Evolutionary conservation across 2,113 vertebrate species (phyloP).

Genomic region (Nesoenas mayeri): DNA sequence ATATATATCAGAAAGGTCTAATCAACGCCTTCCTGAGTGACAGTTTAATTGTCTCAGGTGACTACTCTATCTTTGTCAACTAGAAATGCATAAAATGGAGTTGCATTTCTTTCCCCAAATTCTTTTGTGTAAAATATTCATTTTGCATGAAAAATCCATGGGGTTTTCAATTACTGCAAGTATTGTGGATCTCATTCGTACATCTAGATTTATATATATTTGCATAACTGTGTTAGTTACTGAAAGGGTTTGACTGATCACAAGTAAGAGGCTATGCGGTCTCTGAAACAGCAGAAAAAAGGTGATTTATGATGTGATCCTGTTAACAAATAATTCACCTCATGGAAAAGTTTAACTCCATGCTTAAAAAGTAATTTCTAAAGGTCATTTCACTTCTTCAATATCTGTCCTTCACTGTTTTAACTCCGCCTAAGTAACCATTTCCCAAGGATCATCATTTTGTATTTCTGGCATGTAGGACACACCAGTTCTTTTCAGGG

Average conservation of each 20-base stretch:
- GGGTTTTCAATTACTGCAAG: background rate
- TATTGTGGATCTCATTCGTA: background rate
- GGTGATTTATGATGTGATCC: background rate
- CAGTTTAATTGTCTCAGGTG: conserved; percentile 9
- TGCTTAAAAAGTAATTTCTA: background rate
- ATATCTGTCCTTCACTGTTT: background rate
- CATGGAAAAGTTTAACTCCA: background rate
- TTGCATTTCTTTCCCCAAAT: background rate
- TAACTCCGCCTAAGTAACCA: background rate
- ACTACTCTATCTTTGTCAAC: conserved; percentile 2
- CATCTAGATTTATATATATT: background rate
- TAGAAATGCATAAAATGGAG: conserved; percentile 14
- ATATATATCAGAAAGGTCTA: conserved; percentile 9
- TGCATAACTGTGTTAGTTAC: background rate
- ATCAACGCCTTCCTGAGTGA: conserved; percentile 27
- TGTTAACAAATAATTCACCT: background rate
- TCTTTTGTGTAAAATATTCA: background rate
- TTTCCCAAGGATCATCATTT: background rate
- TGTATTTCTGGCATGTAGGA: background rate
- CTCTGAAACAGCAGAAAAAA: background rate
- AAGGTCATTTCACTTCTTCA: background rate
- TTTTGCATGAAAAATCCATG: background rate
- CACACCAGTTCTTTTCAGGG: background rate
- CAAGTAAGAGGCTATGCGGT: background rate
- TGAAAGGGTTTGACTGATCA: background rate